Base-by-base conservation (phyloP, 2,888 invertebrate species). In the Aphelenchoides bicaudatus region DNA sequence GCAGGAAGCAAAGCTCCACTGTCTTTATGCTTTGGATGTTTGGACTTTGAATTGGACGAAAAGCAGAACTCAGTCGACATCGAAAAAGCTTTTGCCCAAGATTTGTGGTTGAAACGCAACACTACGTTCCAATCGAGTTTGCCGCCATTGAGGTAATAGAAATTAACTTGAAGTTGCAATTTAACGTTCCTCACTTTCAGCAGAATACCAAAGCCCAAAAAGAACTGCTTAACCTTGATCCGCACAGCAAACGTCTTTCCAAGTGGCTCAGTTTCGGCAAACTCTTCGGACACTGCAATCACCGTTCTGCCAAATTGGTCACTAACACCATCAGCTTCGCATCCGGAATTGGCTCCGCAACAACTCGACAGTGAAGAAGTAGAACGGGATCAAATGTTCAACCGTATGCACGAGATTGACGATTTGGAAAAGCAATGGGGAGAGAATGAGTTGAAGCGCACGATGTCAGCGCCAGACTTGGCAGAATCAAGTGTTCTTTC, bases 401-500 rank as follows among this genome's bases (percentile, higher is more conserved):
- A 64, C 31, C 31, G 61, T 8, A 67, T 59, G 23, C 56, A 43
- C 10, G 64, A 64, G 46, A 30, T 63, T 27, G 64, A 64, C 39
- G 56, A 58, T 21, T 21, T 63, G 25, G 63, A 67, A n/a, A 31
- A 34, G 21, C 28, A 39, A 16, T 65, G 59, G 60, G 13, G 29
- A 3, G 63, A 68, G 16, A 48, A 52, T 28, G 67, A 65, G 27
- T 39, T 65, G 30, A 55, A 53, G 23, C 39, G 66, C 43, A 47
- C 65, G 19, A 47, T 52, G 23, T 58, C 58, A 39, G 65, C 65
- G 5, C 65, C 65, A 13, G 56, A 64, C 28, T 39, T 57, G 43
- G 43, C 43, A 19, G 43, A 43, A n/a, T 8, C 8, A n/a, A n/a
- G n/a, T n/a, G n/a, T n/a, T n/a, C n/a, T n/a, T n/a, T n/a, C n/a